Percentiles rank a stretch among this genome's conserved stretches.
These are phyloP conservation scores for Streblospio benedicti DNA, from an alignment of 1,140 invertebrate species.

Conservation along the genomic window DNA sequence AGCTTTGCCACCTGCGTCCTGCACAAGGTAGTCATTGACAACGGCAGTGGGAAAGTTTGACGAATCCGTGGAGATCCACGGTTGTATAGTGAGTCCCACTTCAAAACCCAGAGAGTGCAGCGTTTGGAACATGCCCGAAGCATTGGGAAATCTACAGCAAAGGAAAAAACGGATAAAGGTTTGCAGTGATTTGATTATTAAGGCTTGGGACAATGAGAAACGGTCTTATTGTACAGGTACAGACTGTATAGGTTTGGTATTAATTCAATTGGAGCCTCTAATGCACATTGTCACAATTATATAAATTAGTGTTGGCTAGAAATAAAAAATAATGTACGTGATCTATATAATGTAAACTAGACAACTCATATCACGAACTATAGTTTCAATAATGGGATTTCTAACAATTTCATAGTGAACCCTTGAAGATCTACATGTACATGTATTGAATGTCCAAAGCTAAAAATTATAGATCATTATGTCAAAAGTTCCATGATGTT, in stretches of 20 bases:
- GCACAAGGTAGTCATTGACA: slow-evolving; percentile 13
- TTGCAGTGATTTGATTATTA: neutral
- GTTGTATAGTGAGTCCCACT: slow-evolving; percentile 78
- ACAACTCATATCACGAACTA: too few relatives aligned
- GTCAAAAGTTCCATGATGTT: too few relatives aligned
- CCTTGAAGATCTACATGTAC: too few relatives aligned
- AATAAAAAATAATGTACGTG: too few relatives aligned
- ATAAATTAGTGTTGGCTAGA: too few relatives aligned
- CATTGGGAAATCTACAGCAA: slow-evolving; percentile 63
- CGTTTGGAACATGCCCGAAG: slow-evolving; percentile 52
- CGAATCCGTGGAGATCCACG: slow-evolving; percentile 72
- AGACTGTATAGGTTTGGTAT: neutral
- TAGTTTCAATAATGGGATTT: too few relatives aligned
- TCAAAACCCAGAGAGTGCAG: slow-evolving; percentile 60
- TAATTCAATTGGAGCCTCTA: too few relatives aligned
- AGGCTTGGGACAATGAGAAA: neutral
- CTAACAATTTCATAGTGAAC: too few relatives aligned
- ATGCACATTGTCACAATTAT: too few relatives aligned
- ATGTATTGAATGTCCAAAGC: too few relatives aligned
- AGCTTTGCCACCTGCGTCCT: slow-evolving; percentile 9
- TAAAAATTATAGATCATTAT: too few relatives aligned
- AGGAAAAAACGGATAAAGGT: neutral
- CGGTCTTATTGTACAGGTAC: neutral
- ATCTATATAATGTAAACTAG: too few relatives aligned
- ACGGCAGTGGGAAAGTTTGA: slow-evolving; percentile 51